Evolutionary conservation across 2,113 vertebrate species (phyloP).

Genomic region (Chascanopsetta lugubris): DNA sequence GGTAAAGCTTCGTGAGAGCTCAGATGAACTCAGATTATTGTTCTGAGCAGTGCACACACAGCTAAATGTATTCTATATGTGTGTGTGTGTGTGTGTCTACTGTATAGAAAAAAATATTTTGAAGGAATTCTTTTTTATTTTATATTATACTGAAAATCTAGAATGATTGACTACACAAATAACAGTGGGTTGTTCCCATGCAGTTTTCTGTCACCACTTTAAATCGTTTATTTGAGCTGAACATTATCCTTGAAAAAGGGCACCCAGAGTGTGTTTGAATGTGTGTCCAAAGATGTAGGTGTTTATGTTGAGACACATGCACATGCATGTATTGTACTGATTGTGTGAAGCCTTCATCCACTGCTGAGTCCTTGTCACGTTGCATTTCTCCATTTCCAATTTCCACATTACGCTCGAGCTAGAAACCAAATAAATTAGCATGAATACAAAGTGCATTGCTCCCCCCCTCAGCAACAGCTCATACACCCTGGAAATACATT

Average conservation of each 20-base stretch:
- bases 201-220: neutral
- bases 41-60: constrained; percentile 1
- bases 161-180: no score
- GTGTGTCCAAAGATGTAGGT: neutral
- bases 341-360: constrained; percentile 13
- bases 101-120: no score
- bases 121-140: no score
- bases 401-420: constrained; percentile 49
- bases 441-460: constrained; percentile 49
- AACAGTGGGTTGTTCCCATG: neutral
- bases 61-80: no score
- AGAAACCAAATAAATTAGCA: constrained; percentile 54
- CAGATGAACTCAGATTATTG: constrained; percentile 20
- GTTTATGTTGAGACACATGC: neutral
- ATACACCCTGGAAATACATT: constrained; percentile 41
- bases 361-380: constrained; percentile 39
- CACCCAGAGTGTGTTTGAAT: constrained; percentile 5
- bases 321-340: constrained; percentile 1
- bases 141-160: no score
- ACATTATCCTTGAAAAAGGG: neutral
- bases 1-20: constrained; percentile 46
- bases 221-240: constrained; percentile 1
- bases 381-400: constrained; percentile 59
- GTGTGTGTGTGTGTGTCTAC: no score
- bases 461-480: constrained; percentile 8